These are phyloP conservation scores for Euzetes globulus DNA, from an alignment of 2,888 invertebrate species.

Conservation along the genomic window DNA sequence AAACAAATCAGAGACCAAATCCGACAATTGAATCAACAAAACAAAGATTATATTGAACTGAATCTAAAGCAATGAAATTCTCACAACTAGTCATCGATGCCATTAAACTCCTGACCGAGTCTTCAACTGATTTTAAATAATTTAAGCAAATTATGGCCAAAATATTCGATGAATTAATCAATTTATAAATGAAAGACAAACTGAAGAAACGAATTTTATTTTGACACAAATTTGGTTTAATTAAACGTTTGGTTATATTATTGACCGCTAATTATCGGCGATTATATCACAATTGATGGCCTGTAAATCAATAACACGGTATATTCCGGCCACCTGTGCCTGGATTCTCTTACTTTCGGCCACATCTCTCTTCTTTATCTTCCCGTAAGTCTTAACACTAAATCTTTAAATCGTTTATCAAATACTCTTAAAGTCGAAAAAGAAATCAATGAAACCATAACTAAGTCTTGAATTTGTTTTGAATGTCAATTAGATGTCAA, in stretches of 20 bases:
- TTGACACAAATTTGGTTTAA: not conserved
- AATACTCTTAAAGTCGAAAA: too few species aligned
- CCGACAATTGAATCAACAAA: not conserved
- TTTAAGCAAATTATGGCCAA: slow-evolving; percentile 2
- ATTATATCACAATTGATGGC: slow-evolving; percentile 15
- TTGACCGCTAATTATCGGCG: not conserved
- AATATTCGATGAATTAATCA: not conserved
- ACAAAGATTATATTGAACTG: not conserved
- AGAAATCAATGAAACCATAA: too few species aligned
- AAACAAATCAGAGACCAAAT: not conserved
- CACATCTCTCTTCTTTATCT: slow-evolving; percentile 90
- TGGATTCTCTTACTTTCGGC: slow-evolving; percentile 91
- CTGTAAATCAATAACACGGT: slow-evolving; percentile 51
- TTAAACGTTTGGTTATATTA: not conserved
- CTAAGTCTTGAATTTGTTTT: not conserved
- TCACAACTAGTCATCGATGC: slow-evolving; percentile 18
- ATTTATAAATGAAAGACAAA: not conserved
- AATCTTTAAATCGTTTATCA: slow-evolving; percentile 40
- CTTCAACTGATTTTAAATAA: not conserved
- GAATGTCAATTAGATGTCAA: slow-evolving; percentile 63
- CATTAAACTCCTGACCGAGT: not conserved
- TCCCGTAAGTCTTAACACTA: slow-evolving; percentile 71
- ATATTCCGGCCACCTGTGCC: slow-evolving; percentile 96
- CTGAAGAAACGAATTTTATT: not conserved
- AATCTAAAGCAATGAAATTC: not conserved